phyloP scores from a whole-genome alignment of 2,797 vertebrate species.

The Hypotaenidia okinawae region DNA sequence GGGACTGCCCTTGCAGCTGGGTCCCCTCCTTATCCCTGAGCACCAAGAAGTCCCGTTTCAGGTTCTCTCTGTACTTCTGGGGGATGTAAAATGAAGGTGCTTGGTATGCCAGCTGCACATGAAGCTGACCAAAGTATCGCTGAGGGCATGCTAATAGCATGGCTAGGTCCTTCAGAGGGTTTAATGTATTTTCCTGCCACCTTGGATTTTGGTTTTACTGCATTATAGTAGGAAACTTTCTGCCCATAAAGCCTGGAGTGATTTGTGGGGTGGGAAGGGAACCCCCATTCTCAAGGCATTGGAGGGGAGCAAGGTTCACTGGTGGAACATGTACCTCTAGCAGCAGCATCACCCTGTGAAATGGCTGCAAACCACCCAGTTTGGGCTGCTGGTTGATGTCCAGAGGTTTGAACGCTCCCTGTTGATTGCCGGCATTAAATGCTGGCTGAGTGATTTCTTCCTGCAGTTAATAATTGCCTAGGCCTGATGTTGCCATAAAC shows the following conservation, averaged over 20 bases:
- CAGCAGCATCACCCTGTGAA: background rate
- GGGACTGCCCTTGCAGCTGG: no score
- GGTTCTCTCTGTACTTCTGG: fast-evolving
- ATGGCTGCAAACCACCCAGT: background rate
- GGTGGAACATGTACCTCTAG: background rate
- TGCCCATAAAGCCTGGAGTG: background rate
- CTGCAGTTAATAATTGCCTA: background rate
- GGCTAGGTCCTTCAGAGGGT: fast-evolving
- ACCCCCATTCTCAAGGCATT: fast-evolving
- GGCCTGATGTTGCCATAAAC: background rate
- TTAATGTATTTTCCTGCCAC: background rate
- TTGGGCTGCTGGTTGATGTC: background rate
- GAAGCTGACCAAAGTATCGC: fast-evolving
- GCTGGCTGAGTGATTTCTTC: background rate
- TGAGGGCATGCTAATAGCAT: fast-evolving
- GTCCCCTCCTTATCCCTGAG: background rate
- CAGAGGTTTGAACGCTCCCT: fast-evolving
- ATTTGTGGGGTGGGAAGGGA: background rate
- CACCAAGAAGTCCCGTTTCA: background rate
- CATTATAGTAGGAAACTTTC: background rate
- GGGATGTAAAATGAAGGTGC: background rate
- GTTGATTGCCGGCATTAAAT: fast-evolving
- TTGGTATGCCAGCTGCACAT: background rate
- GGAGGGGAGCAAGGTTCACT: background rate
- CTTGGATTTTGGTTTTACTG: background rate